These are phyloP conservation scores for Sphaerophoria taeniata DNA, from an alignment of 2,888 invertebrate species.

Conservation along the genomic window DNA sequence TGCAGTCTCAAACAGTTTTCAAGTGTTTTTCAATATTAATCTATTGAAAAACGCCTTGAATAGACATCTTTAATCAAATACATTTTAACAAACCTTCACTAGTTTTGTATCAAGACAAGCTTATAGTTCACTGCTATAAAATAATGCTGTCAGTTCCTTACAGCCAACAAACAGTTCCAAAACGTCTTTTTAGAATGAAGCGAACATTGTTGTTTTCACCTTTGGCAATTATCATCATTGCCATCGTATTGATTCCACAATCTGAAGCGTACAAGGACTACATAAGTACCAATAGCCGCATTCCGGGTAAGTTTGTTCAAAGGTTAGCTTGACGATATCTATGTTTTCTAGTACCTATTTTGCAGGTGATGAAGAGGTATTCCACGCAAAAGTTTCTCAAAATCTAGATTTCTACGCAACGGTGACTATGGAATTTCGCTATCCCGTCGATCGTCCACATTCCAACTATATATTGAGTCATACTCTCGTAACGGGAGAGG, in stretches of 20 bases:
- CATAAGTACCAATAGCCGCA: constrained; percentile 28
- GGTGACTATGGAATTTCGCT: constrained; percentile 35
- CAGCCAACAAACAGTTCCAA: neutral
- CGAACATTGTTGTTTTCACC: neutral
- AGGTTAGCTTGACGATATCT: no score
- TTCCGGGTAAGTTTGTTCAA: constrained; percentile 4
- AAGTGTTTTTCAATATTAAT: no score
- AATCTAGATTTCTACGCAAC: constrained; percentile 45
- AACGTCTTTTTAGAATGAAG: constrained; percentile 15
- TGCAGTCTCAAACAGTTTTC: no score
- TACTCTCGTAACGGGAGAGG: constrained; percentile 35
- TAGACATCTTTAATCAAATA: no score
- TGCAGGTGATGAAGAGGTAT: constrained; percentile 19
- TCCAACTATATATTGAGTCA: constrained; percentile 49
- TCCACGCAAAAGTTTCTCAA: constrained; percentile 26
- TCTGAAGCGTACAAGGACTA: constrained; percentile 53
- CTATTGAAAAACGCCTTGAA: no score
- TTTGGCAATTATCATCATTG: constrained; percentile 5
- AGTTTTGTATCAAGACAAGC: neutral
- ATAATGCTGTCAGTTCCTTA: neutral
- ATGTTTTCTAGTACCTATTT: neutral
- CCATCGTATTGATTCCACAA: constrained; percentile 4
- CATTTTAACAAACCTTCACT: no score
- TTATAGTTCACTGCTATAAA: neutral
- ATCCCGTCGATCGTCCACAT: constrained; percentile 17